Conservation (phyloP, 2,113 vertebrate species). For the Istiophorus platypterus region DNA sequence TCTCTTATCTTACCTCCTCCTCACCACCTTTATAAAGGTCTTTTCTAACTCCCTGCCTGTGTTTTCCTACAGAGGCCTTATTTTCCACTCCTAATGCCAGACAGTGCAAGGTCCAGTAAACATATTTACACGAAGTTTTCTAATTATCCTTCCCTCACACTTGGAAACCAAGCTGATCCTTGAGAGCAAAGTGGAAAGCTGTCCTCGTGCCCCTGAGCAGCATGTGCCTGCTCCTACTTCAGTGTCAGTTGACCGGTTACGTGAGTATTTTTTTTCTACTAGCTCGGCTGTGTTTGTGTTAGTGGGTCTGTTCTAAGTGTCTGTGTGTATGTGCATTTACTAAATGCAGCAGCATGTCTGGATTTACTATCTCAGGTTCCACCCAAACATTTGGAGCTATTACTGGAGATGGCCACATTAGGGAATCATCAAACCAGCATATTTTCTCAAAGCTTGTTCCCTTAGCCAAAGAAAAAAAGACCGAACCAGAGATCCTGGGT, state of each 20-base stretch:
- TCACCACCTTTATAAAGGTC: slow-evolving; percentile 8
- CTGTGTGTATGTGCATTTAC: not conserved
- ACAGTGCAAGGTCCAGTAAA: slow-evolving; percentile 47
- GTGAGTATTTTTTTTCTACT: not conserved
- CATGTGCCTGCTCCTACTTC: slow-evolving; percentile 24
- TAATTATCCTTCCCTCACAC: slow-evolving; percentile 11
- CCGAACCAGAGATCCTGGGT: not conserved
- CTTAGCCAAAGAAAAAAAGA: slow-evolving; percentile 7
- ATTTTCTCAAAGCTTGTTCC: slow-evolving; percentile 21
- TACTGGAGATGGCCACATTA: slow-evolving; percentile 9
- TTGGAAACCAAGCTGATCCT: slow-evolving; percentile 24
- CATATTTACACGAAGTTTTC: slow-evolving; percentile 47
- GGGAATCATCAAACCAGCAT: not conserved
- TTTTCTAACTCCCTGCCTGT: slow-evolving; percentile 9
- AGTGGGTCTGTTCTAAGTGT: slow-evolving; percentile 1
- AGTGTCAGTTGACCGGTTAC: slow-evolving; percentile 28
- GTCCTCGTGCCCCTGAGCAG: slow-evolving; percentile 15
- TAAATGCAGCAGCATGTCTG: slow-evolving; percentile 4
- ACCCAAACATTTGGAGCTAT: not conserved
- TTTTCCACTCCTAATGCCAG: slow-evolving; percentile 36
- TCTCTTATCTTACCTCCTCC: slow-evolving; percentile 27
- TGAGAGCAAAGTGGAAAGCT: slow-evolving; percentile 34
- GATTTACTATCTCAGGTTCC: slow-evolving; percentile 12
- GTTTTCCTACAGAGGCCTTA: slow-evolving; percentile 18
- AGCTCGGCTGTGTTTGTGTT: slow-evolving; percentile 21